A percentile compares a stretch with the other conserved stretches of the same genome.
These are phyloP conservation scores for Dryadula phaetusa DNA, from an alignment of 2,888 invertebrate species.

Conservation along the genomic window DNA sequence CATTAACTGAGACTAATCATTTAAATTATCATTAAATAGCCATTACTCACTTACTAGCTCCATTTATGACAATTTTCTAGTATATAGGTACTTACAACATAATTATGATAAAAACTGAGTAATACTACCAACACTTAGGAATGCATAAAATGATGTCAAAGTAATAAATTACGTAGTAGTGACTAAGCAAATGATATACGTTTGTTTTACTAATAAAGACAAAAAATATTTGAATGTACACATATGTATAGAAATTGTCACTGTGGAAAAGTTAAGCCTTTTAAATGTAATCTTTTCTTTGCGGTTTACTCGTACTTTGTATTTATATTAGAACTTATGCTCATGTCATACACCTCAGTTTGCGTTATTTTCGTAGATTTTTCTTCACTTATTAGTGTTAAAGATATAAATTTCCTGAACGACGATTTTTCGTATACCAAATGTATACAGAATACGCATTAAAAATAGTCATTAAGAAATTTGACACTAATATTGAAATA, in stretches of 20 bases:
- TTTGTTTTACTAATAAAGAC: constrained; percentile 26
- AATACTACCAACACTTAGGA: constrained; percentile 2
- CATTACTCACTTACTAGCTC: constrained; percentile 9
- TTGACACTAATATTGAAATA: too few relatives aligned
- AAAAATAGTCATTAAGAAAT: too few relatives aligned
- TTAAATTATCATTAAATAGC: constrained; percentile 14
- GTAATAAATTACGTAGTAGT: constrained; percentile 28
- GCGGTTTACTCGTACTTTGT: neutral
- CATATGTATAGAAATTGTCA: neutral
- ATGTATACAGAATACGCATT: too few relatives aligned
- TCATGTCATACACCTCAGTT: too few relatives aligned
- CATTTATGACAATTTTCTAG: constrained; percentile 24
- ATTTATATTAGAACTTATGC: too few relatives aligned
- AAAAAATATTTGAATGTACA: constrained; percentile 34
- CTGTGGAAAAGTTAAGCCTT: neutral
- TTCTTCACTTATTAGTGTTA: too few relatives aligned
- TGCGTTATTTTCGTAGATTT: too few relatives aligned
- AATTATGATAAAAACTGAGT: constrained; percentile 23
- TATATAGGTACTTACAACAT: neutral
- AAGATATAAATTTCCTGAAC: too few relatives aligned
- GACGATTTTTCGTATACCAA: too few relatives aligned
- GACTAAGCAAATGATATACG: constrained; percentile 11
- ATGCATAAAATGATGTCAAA: constrained; percentile 38
- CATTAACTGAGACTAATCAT: neutral
- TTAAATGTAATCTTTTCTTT: neutral